phyloP scores from a whole-genome alignment of 30 jellyfish, hydroid and myxozoan species.

The Phacellophora camtschatica region DNA sequence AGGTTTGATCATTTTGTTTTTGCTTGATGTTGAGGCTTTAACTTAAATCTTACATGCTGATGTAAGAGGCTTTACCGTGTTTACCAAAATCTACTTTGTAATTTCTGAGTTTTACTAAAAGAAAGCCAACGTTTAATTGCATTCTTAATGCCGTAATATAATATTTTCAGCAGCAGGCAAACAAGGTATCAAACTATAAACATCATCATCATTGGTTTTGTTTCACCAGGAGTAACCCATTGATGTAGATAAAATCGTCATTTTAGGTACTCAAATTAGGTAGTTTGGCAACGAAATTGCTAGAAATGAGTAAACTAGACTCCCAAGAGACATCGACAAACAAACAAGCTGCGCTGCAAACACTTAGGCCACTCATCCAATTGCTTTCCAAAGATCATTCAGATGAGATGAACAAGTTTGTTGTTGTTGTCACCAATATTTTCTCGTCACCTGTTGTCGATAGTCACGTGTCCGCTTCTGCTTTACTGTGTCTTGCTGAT shows the following conservation, averaged over 20 bases:
- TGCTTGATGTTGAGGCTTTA: too few species aligned
- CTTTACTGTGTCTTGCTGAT: slow-evolving; percentile 79
- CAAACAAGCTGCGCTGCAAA: slow-evolving; percentile 75
- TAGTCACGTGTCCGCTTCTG: slow-evolving; percentile 63
- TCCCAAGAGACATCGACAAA: slow-evolving; percentile 42
- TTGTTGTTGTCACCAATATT: slow-evolving; percentile 24
- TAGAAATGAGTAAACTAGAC: not conserved
- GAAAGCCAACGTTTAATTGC: too few species aligned
- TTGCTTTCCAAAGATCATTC: slow-evolving; percentile 18
- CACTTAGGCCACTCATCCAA: slow-evolving; percentile 45
- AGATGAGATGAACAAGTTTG: slow-evolving; percentile 17
- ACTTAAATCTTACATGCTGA: too few species aligned
- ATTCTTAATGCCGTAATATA: too few species aligned
- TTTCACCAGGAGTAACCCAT: too few species aligned
- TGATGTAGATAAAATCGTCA: too few species aligned
- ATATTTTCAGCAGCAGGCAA: too few species aligned
- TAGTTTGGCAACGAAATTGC: slow-evolving; percentile 10
- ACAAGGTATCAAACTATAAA: too few species aligned
- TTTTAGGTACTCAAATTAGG: slow-evolving; percentile 26
- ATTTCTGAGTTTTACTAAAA: too few species aligned
- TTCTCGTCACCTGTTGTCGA: slow-evolving; percentile 3
- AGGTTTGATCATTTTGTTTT: too few species aligned
- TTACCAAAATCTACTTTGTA: too few species aligned
- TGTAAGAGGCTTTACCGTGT: too few species aligned
- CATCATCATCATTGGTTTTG: not conserved